These are phyloP conservation scores for Catharus fuscescens DNA, from an alignment of 2,113 vertebrate species.

Conservation along the genomic window DNA sequence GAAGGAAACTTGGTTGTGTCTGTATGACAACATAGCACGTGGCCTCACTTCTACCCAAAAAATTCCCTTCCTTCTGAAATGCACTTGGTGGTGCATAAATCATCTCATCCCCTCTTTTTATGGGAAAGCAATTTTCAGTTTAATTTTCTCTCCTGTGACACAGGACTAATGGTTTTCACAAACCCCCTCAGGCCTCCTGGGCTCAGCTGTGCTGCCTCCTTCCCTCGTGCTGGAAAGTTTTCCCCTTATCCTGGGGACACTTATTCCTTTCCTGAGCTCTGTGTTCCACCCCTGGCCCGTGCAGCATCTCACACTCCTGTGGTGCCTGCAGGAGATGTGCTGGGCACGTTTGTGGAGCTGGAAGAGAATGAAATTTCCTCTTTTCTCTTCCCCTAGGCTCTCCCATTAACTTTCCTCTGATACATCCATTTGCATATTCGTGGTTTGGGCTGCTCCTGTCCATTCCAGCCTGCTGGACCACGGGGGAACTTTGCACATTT, in stretches of 20 bases:
- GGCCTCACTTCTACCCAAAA: not conserved
- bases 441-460: not conserved
- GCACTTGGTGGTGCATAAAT: not conserved
- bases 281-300: not conserved
- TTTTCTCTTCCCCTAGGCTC: not conserved
- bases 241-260: not conserved
- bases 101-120: not conserved
- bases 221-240: not conserved
- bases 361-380: not conserved
- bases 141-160: not conserved
- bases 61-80: not conserved
- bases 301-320: accelerated
- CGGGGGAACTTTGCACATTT: accelerated
- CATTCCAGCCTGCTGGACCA: not conserved
- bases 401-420: not conserved
- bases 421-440: not conserved
- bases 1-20: not conserved
- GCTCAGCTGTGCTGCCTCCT: not conserved
- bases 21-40: not conserved
- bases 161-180: not conserved
- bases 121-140: not conserved
- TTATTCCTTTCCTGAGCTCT: not conserved
- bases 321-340: not conserved
- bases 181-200: not conserved
- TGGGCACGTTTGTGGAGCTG: not conserved